These are phyloP conservation scores for Thaumetopoea pityocampa DNA, from an alignment of 1,140 invertebrate species.

Conservation along the genomic window DNA sequence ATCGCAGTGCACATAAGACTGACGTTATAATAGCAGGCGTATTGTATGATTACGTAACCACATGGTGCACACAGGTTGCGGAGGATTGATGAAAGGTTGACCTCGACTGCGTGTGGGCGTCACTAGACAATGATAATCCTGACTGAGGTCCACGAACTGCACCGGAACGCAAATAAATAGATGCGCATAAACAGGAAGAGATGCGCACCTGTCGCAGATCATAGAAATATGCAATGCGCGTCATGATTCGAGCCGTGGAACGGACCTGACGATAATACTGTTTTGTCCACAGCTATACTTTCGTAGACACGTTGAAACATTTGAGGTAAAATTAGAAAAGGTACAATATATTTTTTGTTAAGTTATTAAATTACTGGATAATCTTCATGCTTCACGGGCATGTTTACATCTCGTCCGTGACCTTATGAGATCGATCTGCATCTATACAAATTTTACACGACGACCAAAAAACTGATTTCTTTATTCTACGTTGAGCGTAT, in stretches of 20 bases:
- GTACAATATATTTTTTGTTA: too few species aligned
- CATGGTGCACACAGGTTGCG: conserved; percentile 28
- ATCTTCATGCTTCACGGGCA: too few species aligned
- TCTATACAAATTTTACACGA: too few species aligned
- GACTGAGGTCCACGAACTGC: conserved; percentile 55
- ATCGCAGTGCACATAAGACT: conserved; percentile 24
- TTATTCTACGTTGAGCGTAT: too few species aligned
- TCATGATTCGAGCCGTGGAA: conserved; percentile 21
- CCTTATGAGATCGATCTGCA: too few species aligned
- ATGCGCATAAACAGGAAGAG: conserved; percentile 59
- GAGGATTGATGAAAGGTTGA: conserved; percentile 54
- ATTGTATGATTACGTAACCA: conserved; percentile 46
- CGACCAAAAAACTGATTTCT: too few species aligned
- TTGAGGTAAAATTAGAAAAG: too few species aligned
- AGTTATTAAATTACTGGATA: too few species aligned
- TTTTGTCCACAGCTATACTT: too few species aligned
- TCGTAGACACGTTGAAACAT: too few species aligned
- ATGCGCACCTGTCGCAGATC: conserved; percentile 60
- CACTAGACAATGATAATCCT: conserved; percentile 52
- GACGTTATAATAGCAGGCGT: conserved; percentile 42
- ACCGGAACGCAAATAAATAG: conserved; percentile 68
- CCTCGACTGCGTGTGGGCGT: conserved; percentile 43
- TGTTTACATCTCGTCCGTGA: too few species aligned
- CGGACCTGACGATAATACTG: conserved; percentile 9
- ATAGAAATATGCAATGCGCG: conserved; percentile 60